phyloP scores from a whole-genome alignment of 2,797 vertebrate species.

The Lutra lutra region DNA sequence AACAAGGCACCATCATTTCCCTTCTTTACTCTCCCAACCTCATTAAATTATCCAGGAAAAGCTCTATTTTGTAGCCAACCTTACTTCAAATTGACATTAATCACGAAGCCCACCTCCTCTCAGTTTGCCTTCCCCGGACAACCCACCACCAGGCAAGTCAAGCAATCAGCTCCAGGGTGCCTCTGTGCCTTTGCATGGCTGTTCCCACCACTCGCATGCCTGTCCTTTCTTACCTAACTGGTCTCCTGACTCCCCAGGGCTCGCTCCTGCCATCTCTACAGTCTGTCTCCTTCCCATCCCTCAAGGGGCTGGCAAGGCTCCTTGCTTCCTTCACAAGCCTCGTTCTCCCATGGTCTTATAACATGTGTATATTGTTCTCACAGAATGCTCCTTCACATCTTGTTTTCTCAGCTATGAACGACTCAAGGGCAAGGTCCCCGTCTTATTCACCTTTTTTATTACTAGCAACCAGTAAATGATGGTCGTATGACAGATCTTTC shows the following conservation, averaged over 20 bases:
- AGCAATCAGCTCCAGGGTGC: not conserved
- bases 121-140: not conserved
- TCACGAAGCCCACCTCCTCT: not conserved
- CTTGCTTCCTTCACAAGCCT: not conserved
- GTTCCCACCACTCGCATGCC: rapidly evolving
- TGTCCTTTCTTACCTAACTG: not conserved
- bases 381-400: not conserved
- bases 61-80: not conserved
- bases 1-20: not conserved
- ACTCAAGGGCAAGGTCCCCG: not conserved
- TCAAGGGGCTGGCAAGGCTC: not conserved
- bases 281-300: not conserved
- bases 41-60: not conserved
- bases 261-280: not conserved
- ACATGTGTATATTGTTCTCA: not conserved
- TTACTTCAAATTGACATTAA: not conserved
- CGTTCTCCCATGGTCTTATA: rapidly evolving
- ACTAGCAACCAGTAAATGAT: not conserved
- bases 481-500: not conserved
- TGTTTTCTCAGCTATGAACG: not conserved
- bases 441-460: not conserved
- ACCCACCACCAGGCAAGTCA: not conserved
- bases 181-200: not conserved
- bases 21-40: not conserved
- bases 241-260: not conserved